Evolutionary conservation across 2,797 vertebrate species (phyloP).

Genomic region (Sebastes vulpes): DNA sequence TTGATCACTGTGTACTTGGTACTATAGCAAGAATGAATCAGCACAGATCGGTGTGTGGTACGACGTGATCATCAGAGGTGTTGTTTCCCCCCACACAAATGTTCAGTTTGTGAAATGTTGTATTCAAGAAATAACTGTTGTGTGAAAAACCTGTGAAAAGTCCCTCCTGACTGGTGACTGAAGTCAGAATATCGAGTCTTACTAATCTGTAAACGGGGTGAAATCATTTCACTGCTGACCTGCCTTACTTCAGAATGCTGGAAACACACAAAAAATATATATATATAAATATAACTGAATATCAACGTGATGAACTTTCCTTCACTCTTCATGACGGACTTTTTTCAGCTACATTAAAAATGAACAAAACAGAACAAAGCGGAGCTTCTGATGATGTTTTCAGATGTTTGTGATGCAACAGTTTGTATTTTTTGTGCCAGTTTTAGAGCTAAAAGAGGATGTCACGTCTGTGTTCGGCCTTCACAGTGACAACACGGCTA

Average conservation of each 20-base stretch:
- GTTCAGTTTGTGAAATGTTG: constrained; percentile 13
- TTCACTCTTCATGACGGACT: background rate
- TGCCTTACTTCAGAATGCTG: constrained; percentile 14
- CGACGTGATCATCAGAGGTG: background rate
- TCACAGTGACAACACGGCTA: constrained; percentile 19
- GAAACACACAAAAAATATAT: background rate
- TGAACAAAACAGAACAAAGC: background rate
- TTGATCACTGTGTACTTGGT: constrained; percentile 38
- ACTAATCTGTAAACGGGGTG: background rate
- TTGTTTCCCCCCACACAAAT: background rate
- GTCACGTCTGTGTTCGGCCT: constrained; percentile 24
- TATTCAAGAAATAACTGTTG: background rate
- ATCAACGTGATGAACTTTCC: background rate
- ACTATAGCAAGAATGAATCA: constrained; percentile 2
- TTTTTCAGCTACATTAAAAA: background rate
- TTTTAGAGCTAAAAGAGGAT: constrained; percentile 29
- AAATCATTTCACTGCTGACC: background rate
- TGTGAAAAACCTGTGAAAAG: background rate
- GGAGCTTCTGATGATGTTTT: background rate
- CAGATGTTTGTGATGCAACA: constrained; percentile 25
- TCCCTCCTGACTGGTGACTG: background rate
- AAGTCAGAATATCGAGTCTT: background rate
- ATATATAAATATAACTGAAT: background rate
- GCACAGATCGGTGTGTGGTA: background rate
- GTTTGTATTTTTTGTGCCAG: constrained; percentile 50